phyloP scores from a whole-genome alignment of 2,113 vertebrate species.

The Salvelinus namaycush region DNA sequence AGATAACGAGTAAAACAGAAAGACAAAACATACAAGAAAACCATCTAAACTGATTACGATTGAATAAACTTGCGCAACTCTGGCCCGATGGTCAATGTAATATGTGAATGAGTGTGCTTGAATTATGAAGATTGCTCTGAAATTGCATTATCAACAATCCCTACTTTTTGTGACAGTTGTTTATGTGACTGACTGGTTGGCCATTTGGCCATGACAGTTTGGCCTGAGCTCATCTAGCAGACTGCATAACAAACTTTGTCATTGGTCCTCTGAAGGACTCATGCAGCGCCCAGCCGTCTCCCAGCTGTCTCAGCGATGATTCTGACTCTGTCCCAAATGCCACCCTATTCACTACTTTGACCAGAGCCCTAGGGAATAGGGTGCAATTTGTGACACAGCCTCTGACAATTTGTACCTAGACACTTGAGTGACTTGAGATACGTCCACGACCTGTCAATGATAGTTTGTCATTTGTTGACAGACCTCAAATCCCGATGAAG shows the following conservation, averaged over 20 bases:
- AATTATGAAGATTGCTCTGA: constrained; percentile 35
- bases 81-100: constrained; percentile 19
- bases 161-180: constrained; percentile 15
- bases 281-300: no score
- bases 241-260: no score
- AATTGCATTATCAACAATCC: constrained; percentile 26
- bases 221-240: no score
- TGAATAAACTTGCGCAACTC: constrained; percentile 15
- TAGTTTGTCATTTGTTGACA: background rate
- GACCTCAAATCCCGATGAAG: background rate
- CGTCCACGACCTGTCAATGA: constrained; percentile 19
- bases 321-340: no score
- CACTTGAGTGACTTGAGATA: background rate
- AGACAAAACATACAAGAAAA: background rate
- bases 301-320: no score
- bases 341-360: no score
- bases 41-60: background rate
- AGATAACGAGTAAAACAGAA: constrained; percentile 35
- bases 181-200: constrained; percentile 8
- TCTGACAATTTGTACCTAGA: constrained; percentile 32
- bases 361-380: constrained; percentile 11
- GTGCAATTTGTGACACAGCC: constrained; percentile 22
- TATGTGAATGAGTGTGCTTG: constrained; percentile 30
- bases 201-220: no score
- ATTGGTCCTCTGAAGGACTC: no score